phyloP scores from a whole-genome alignment of 2,888 invertebrate genomes.

The Agrilus cyanescens region DNA sequence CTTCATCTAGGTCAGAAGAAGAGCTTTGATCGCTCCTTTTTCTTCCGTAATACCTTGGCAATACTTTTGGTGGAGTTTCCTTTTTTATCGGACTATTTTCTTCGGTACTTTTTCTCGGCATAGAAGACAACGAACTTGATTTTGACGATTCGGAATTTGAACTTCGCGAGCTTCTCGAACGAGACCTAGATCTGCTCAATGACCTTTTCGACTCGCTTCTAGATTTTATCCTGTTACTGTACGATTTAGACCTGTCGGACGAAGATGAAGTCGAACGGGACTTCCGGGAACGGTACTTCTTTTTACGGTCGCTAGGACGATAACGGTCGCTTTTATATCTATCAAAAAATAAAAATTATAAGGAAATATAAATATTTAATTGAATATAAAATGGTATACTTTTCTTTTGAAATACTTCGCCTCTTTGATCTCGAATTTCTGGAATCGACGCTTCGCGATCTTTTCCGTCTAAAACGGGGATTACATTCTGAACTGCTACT shows the following conservation, averaged over 20 bases:
- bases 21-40: slow-evolving; percentile 43
- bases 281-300: slow-evolving; percentile 19
- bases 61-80: slow-evolving; percentile 27
- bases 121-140: slow-evolving; percentile 15
- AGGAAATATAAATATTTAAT: not conserved
- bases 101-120: slow-evolving; percentile 14
- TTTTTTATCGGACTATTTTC: slow-evolving; percentile 18
- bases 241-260: slow-evolving; percentile 7
- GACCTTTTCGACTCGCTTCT: slow-evolving; percentile 5
- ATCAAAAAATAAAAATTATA: not conserved
- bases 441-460: slow-evolving; percentile 24
- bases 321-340: slow-evolving; percentile 8
- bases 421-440: slow-evolving; percentile 18
- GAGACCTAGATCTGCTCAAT: slow-evolving; percentile 14
- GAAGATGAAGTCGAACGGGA: slow-evolving; percentile 9
- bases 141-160: slow-evolving; percentile 23
- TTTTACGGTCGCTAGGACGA: slow-evolving; percentile 12
- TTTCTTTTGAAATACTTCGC: slow-evolving; percentile 22
- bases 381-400: not conserved
- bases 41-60: slow-evolving; percentile 46
- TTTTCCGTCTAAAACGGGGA: slow-evolving; percentile 21
- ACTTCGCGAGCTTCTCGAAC: slow-evolving; percentile 21
- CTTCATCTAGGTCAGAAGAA: slow-evolving; percentile 34
- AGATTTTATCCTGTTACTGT: slow-evolving; percentile 6
- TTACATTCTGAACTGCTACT: slow-evolving; percentile 13